Evolutionary conservation across 2,888 invertebrate species (phyloP), one percentile per base, ranked within the genome.

Genomic region (Cheilosia impressa): DNA sequence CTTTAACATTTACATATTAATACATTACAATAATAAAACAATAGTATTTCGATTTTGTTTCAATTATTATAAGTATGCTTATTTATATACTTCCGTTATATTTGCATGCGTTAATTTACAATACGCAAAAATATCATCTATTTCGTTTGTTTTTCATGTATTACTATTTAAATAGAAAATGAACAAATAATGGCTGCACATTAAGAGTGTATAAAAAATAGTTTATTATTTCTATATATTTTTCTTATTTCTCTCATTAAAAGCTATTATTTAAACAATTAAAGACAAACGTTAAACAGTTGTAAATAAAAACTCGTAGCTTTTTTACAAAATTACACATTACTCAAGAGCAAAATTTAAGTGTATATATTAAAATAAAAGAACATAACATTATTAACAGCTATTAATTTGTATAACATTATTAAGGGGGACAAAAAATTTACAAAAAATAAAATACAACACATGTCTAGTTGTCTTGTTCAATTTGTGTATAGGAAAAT

Each of bases 191-290:
- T 85, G 87, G 81, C 81, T 81, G 84, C 79, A 87, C 79, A 87
- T 85, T 80, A 52, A 87, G 84, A 87, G 84, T 84, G 84, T 80
- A 84, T 84, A 80, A 87, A 87, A 85, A 87, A 89, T 90, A 90
- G 89, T 89, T 88, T 87, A 82, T 76, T 83, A 82, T 76, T 83
- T 73, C 65, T 83, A 62, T 85, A 88, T 87, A 55, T 84, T 62
- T 81, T 62, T 68, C 69, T 87, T 79, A 73, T 62, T 62, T 78
- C 69, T 82, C 31, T 82, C 60, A 80, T 87, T 85, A 87, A 84
- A 78, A 82, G 73, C 69, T 81, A 78, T 69, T 77, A 78, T 69
- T 58, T 57, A 81, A 78, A 87, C 69, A 82, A 73, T 34, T 77
- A 53, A 69, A 78, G 73, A 73, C 52, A 87, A 87, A 69, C 9